phyloP scores from a whole-genome alignment of 2,888 invertebrate species.

The Apotomis turbidana region DNA sequence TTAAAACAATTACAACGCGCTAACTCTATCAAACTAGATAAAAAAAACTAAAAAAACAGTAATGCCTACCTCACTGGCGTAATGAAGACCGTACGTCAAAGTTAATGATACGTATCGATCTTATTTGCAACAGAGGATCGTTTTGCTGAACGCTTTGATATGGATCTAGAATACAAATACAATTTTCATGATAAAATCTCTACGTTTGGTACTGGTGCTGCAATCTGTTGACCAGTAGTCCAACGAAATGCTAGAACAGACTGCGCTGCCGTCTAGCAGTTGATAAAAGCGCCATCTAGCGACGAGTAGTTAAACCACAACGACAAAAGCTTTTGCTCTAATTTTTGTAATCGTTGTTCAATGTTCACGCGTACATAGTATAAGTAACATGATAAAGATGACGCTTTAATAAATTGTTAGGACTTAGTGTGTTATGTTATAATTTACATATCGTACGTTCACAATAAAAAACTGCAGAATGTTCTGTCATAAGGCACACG shows the following conservation, averaged over 20 bases:
- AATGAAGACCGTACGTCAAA: constrained; percentile 64
- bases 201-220: constrained; percentile 44
- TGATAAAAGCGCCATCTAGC: constrained; percentile 43
- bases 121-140: constrained; percentile 51
- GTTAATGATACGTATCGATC: constrained; percentile 60
- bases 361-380: background rate
- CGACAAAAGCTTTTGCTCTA: background rate
- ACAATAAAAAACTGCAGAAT: too few species aligned
- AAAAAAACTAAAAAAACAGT: constrained; percentile 49
- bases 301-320: constrained; percentile 29
- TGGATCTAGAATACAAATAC: constrained; percentile 48
- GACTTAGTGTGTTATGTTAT: too few species aligned
- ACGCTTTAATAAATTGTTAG: background rate
- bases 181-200: constrained; percentile 52
- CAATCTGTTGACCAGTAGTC: constrained; percentile 53
- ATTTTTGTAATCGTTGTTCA: background rate
- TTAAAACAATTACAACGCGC: constrained; percentile 23
- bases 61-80: constrained; percentile 44
- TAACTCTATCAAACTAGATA: constrained; percentile 34
- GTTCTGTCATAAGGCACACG: too few species aligned
- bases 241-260: background rate
- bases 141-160: constrained; percentile 55
- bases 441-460: too few species aligned
- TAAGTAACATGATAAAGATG: background rate
- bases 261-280: background rate